Conservation (phyloP, 2,888 invertebrate species). For the Nebria brevicollis region DNA sequence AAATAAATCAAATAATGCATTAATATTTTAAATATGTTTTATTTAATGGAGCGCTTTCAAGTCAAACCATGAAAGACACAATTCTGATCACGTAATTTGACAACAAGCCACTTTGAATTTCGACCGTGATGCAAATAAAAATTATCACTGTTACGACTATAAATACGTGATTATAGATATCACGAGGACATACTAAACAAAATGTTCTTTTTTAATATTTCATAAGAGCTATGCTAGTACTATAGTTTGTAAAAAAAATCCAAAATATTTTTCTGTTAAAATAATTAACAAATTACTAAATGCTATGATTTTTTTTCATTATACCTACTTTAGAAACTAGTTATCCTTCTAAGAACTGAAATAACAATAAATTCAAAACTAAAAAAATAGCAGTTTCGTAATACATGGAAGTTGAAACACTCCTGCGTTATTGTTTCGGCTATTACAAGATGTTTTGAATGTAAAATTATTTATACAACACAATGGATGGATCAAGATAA, state of each 20-base stretch:
- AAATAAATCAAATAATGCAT: too few relatives aligned
- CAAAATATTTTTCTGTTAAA: too few relatives aligned
- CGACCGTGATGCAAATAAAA: conserved; percentile 16
- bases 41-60: not conserved
- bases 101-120: conserved; percentile 7
- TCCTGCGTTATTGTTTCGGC: not conserved
- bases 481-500: not conserved
- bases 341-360: not conserved
- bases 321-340: not conserved
- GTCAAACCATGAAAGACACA: not conserved
- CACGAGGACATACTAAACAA: not conserved
- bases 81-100: conserved; percentile 8
- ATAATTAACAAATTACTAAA: too few relatives aligned
- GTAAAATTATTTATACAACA: not conserved
- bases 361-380: not conserved
- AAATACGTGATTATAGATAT: conserved; percentile 9
- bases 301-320: too few relatives aligned
- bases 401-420: not conserved
- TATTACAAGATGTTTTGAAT: conserved; percentile 1
- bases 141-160: conserved; percentile 11
- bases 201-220: not conserved
- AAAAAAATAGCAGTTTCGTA: not conserved
- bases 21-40: too few relatives aligned
- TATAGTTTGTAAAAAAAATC: too few relatives aligned
- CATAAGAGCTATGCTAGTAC: not conserved